Base-by-base conservation (phyloP, 92 coral and sea anemone genomes). In the Heteractis magnifica region DNA sequence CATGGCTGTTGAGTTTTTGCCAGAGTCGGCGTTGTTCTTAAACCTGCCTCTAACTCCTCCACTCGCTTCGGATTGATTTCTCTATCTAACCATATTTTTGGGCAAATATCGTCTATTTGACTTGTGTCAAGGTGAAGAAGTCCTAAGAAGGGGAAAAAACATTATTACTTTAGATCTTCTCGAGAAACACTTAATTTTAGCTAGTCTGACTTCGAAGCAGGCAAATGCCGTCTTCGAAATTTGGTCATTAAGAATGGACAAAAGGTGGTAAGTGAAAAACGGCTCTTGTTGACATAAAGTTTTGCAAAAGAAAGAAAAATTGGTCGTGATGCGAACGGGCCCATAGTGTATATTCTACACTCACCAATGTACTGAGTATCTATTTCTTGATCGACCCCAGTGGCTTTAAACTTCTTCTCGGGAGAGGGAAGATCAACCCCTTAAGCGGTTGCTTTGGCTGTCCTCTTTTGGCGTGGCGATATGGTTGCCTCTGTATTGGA, bases 1-100 rank as follows among this genome's bases (percentile, higher is more conserved):
- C 90, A 87, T 48, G 90, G 82, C 51, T 87, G 86, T 18, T 23
- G 77, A 72, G 21, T 81, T n/a, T 76, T 82, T 34, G 72, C 52
- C 14, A 56, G 34, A 5, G 90, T 78, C 62, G 86, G 86, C 8
- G 50, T 60, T 10, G 53, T 26, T 14, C 19, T 41, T 41, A 81
- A 18, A 51, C 41, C 51, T 8, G 62, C 65, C 15, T 12, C 86
- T 2, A 87, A 52, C 16, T 81, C 82, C 1, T 87, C 52, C 13
- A 81, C 81, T 5, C 71, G 76, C 4, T 50, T 44, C 4, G 16
- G 52, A 19, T 80, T 44, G 1, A 86, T 3, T 44, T 51, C 80
- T 23, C 86, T 59, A 23, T 87, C 90, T 12, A 81, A 41, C 90
- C 90, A 87, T 6, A 50, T 18, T 19, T 21, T 41, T 3, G 86